A percentile compares a stretch with the other conserved stretches of the same genome.
phyloP scores from a whole-genome alignment of 2,888 invertebrate species.

The Oeneis ivallda region DNA sequence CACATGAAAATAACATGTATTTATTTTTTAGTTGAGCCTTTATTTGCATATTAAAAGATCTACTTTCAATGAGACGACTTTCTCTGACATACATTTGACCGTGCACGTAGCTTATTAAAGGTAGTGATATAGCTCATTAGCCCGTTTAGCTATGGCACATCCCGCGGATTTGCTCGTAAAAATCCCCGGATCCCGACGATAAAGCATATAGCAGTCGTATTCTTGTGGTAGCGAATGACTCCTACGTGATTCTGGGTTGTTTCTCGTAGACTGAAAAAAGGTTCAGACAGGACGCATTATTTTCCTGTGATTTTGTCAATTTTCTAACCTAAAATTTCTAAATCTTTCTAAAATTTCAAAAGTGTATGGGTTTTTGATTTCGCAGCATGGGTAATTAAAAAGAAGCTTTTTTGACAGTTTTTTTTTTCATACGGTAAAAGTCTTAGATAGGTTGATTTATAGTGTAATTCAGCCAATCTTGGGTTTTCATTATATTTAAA shows the following conservation, averaged over 20 bases:
- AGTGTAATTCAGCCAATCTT: no score
- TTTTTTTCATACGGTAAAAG: no score
- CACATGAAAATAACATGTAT: no score
- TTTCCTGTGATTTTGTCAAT: not conserved
- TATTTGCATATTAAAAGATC: not conserved
- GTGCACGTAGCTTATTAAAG: conserved; percentile 42
- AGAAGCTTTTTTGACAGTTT: no score
- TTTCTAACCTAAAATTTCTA: no score
- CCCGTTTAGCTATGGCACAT: conserved; percentile 43
- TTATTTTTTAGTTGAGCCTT: no score
- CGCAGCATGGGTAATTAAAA: no score
- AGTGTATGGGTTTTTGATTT: no score
- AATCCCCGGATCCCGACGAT: conserved; percentile 62
- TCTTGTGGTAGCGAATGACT: conserved; percentile 60
- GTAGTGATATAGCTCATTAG: conserved; percentile 45
- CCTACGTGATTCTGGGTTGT: conserved; percentile 62
- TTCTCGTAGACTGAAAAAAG: conserved; percentile 32
- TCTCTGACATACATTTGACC: conserved; percentile 29
- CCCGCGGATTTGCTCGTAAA: conserved; percentile 64
- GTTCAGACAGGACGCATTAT: conserved; percentile 34
- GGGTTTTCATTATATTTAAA: no score
- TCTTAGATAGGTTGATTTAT: no score
- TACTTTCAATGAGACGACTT: not conserved
- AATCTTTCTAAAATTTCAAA: no score
- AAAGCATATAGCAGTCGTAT: conserved; percentile 60